Evolutionary conservation across 2,113 vertebrate species (phyloP), one percentile per base, ranked within the genome.

Genomic region (Jaculus jaculus): DNA sequence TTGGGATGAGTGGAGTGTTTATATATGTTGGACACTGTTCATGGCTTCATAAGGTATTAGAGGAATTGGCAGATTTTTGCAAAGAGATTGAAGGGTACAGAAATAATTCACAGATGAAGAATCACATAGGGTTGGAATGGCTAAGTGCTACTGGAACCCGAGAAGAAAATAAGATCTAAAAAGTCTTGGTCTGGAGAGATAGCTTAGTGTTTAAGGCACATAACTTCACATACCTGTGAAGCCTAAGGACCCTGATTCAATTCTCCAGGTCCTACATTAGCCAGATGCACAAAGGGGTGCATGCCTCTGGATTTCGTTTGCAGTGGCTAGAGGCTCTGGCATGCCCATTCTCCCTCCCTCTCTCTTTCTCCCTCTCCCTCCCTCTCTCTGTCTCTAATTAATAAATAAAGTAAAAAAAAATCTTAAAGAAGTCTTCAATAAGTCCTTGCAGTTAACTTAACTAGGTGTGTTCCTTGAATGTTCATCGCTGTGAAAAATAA

Each of bases 1-100:
- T 85, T 91, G 77, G 73, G 92, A 94, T 82, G 51, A 82, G n/a
- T 30, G 74, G 26, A 87, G 58, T 74, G 60, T 96, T 86, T 97
- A 47, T 84, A 63, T 20, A 3, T 91, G 47, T 92, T 87, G 60
- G 87, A 88, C 82, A 39, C 37, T 77, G 24, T 73, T 91, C 74
- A 58, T 83, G 81, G 58, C 34, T 95, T 93, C 77, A 86, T 84
- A 84, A 89, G 34, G 28, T 87, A 37, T 93, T 93, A 16, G 1
- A 86, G 34, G 71, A 89, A 73, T 87, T 93, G 78, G 39, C 81
- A 78, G 16, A 23, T 81, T 78, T 94, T 32, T 85, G 18, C 13
- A 80, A 13, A 63, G 54, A 72, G 32, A 79, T n/a, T 84, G 73
- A 96, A 83, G 51, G 23, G 20, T 30, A 84, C 15, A 75, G 32